These are phyloP conservation scores for Trichosurus vulpecula DNA, from an alignment of 2,797 vertebrate species.

Conservation along the genomic window DNA sequence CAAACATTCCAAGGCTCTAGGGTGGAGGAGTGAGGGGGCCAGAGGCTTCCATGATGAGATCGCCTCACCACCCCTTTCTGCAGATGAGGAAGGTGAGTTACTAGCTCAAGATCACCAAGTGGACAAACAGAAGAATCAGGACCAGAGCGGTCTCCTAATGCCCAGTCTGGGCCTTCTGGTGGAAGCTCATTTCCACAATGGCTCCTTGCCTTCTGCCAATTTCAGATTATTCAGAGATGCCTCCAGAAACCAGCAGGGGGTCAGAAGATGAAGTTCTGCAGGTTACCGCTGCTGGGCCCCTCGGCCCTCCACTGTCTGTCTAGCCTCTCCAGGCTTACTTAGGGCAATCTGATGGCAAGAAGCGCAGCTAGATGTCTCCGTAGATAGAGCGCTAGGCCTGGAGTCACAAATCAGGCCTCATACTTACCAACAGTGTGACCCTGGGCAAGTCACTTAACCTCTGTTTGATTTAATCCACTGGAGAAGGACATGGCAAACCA, in stretches of 20 bases:
- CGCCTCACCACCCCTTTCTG: accelerated
- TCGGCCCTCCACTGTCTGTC: not conserved
- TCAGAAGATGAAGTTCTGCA: not conserved
- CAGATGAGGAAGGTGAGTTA: not conserved
- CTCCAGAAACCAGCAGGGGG: not conserved
- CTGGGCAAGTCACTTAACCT: not conserved
- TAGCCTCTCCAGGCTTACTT: not conserved
- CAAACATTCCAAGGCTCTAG: too few relatives aligned
- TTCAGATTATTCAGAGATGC: not conserved
- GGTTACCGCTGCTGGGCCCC: not conserved
- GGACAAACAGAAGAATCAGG: too few relatives aligned
- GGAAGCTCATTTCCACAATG: not conserved
- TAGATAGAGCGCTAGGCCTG: not conserved
- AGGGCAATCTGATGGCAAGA: not conserved
- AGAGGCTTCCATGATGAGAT: too few relatives aligned
- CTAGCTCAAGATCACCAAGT: too few relatives aligned
- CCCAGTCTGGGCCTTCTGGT: not conserved
- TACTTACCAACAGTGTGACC: not conserved
- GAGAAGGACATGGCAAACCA: not conserved
- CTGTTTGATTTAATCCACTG: not conserved
- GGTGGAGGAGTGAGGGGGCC: too few relatives aligned
- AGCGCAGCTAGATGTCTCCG: not conserved
- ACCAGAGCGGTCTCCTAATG: not conserved
- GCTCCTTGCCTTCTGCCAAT: not conserved
- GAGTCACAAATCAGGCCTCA: not conserved